These are phyloP conservation scores for Stercorarius parasiticus DNA, from an alignment of 2,113 vertebrate genomes.

Conservation along the genomic window DNA sequence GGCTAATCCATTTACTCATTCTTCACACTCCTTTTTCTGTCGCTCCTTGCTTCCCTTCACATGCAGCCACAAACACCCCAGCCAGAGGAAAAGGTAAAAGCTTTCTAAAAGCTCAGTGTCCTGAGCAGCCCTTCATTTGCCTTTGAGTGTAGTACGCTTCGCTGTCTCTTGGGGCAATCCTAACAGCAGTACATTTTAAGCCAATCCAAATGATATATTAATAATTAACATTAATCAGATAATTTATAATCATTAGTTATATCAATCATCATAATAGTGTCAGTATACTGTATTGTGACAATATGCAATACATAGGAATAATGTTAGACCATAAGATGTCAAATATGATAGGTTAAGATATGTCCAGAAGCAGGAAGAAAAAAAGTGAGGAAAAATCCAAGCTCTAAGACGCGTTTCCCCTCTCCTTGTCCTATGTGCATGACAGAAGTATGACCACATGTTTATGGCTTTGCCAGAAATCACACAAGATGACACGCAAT, in stretches of 20 bases:
- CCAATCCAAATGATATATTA: background rate
- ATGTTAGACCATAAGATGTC: background rate
- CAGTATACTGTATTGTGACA: background rate
- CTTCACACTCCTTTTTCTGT: constrained; percentile 1
- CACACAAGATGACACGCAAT: background rate
- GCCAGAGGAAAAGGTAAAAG: background rate
- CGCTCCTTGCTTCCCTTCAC: background rate
- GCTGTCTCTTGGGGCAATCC: background rate
- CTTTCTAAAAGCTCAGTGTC: background rate
- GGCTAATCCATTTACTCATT: constrained; percentile 23
- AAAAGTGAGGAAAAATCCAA: background rate
- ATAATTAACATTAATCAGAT: background rate
- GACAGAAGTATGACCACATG: background rate
- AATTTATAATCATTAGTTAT: background rate
- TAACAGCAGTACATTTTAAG: background rate
- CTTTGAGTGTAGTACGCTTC: background rate
- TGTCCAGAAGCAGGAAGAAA: background rate
- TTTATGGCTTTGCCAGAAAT: background rate
- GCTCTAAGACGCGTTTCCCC: background rate
- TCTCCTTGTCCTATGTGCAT: background rate
- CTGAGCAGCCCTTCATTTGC: background rate
- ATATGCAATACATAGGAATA: background rate
- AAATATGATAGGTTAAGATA: background rate
- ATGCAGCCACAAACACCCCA: background rate
- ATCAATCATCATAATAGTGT: background rate